Base-by-base conservation (phyloP, 2,113 vertebrate species). In the Diadophis punctatus region DNA sequence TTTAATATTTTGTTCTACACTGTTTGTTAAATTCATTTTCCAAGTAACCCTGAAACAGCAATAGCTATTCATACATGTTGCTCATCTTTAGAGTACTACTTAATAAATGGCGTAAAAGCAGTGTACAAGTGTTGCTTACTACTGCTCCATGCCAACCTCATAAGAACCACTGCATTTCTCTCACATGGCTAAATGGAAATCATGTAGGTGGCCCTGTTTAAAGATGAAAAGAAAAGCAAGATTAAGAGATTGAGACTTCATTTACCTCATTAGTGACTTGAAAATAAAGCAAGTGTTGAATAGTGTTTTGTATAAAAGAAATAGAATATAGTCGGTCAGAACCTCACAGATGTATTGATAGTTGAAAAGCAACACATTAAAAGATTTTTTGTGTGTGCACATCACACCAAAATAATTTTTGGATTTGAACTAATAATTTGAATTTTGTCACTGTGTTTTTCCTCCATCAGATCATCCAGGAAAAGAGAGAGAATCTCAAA, bases 401-500 rank as follows among this genome's bases (percentile, higher is more conserved):
- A 91, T 0, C 63, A 92, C 46, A 93, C 88, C 0, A 0, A 8
- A 80, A 48, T 52, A 92, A 90, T 68, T 90, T 93, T 93, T 1
- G 8, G 92, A 91, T 55, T 93, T 91, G 52, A 93, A 92, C 90
- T 94, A 93, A 95, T 7, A 56, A 43, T n/a, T 14, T 84, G 51
- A 86, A 93, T 43, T 46, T 49, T 90, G 93, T 30, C 25, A 46
- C 49, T 25, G 25, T 90, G 92, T 90, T 48, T 94, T 68, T 48
- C 48, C 51, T 95, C 91, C 53, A 63, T 3, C 30, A 23, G 3
- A 93, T 95, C 95, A 95, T n/a, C 30, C 56, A 22, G 34, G 39
- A 11, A 91, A 96, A 96, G 87, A 84, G 95, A 96, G 48, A 89
- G 43, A 95, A 90, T 20, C 63, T 2, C 46, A 56, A 22, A 80